Percentiles rank a stretch among this genome's conserved stretches.
Conservation (phyloP, 2,113 vertebrate species). For the Chitala chitala region DNA sequence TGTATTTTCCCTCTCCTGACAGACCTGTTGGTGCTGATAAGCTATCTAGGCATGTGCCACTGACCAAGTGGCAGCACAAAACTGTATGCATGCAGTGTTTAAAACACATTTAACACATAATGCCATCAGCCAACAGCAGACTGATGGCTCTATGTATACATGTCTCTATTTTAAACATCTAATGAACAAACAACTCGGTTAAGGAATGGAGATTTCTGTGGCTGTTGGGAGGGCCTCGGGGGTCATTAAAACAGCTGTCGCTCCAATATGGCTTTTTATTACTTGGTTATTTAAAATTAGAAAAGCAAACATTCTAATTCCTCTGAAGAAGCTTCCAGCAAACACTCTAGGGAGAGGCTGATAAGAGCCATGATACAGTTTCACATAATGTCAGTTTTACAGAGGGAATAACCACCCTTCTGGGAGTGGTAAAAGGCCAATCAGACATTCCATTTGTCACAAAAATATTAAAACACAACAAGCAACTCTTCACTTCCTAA, state of each 20-base stretch:
- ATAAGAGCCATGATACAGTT: not conserved
- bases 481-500: too few relatives aligned
- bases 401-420: not conserved
- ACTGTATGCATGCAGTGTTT: too few relatives aligned
- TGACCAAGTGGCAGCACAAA: too few relatives aligned
- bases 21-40: too few relatives aligned
- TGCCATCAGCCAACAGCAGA: too few relatives aligned
- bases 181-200: not conserved
- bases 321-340: not conserved
- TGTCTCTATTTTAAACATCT: too few relatives aligned
- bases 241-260: not conserved
- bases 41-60: too few relatives aligned
- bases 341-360: not conserved
- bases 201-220: not conserved
- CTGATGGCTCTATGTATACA: too few relatives aligned
- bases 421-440: not conserved
- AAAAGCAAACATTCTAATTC: not conserved
- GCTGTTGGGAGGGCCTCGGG: not conserved
- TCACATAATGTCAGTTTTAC: not conserved
- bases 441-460: not conserved
- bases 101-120: too few relatives aligned
- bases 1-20: too few relatives aligned
- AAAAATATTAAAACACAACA: not conserved
- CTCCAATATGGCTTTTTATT: not conserved
- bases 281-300: not conserved